These are phyloP conservation scores for Paralichthys olivaceus DNA, from an alignment of 2,113 vertebrate species.

Conservation along the genomic window DNA sequence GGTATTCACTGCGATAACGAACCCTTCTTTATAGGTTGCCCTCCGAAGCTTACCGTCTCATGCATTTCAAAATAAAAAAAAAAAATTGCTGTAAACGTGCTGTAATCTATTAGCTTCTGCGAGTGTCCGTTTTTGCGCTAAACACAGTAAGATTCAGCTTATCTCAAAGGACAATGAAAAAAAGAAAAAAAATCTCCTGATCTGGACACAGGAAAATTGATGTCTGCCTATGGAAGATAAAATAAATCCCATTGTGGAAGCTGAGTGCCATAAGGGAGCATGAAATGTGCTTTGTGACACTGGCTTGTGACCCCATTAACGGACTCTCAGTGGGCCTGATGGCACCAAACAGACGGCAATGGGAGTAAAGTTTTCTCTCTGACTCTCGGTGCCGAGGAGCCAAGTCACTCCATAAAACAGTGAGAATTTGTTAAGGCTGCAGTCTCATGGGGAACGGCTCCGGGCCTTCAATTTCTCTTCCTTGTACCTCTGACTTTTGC, in stretches of 20 bases:
- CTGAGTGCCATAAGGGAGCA: constrained; percentile 25
- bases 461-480: constrained; percentile 59
- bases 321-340: constrained; percentile 49
- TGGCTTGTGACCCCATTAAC: constrained; percentile 69
- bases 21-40: not conserved
- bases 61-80: constrained; percentile 10
- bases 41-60: not conserved
- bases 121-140: not conserved
- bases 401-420: constrained; percentile 62
- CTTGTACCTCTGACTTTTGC: constrained; percentile 59
- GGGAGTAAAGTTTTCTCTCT: constrained; percentile 51
- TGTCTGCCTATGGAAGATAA: constrained; percentile 47
- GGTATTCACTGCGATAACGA: not conserved
- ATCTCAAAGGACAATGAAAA: constrained; percentile 19
- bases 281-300: constrained; percentile 58
- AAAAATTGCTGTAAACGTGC: not conserved
- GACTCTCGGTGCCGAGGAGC: constrained; percentile 53
- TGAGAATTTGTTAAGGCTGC: constrained; percentile 68
- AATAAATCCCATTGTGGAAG: constrained; percentile 50
- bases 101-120: constrained; percentile 1
- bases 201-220: constrained; percentile 37
- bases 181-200: constrained; percentile 17
- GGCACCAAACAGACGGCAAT: constrained; percentile 52
- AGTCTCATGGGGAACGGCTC: constrained; percentile 51
- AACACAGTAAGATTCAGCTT: constrained; percentile 13